phyloP scores from a whole-genome alignment of 2,797 vertebrate species.

The Calcarius lapponicus region DNA sequence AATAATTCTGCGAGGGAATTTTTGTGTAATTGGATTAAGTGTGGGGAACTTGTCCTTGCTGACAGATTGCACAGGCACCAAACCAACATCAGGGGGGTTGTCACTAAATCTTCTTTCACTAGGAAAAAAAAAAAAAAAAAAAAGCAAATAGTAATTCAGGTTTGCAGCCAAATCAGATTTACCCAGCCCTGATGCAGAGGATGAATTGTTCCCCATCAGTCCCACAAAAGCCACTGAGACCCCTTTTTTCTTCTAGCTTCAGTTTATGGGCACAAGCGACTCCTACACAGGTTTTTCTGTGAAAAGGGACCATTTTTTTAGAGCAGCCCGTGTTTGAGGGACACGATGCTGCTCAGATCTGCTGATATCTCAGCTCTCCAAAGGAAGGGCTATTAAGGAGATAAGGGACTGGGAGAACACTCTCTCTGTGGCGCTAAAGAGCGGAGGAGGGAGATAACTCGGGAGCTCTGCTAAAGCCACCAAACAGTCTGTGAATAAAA shows the following conservation, averaged over 20 bases:
- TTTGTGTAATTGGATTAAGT: slow-evolving; percentile 53
- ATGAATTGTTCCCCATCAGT: not conserved
- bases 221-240: not conserved
- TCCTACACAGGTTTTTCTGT: not conserved
- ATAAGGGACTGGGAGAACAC: slow-evolving; percentile 42
- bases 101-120: not conserved
- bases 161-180: not conserved
- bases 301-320: not conserved
- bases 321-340: not conserved
- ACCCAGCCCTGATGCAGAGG: not conserved
- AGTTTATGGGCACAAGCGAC: not conserved
- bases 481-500: slow-evolving; percentile 10
- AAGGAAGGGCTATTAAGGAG: slow-evolving; percentile 49
- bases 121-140: not conserved
- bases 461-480: slow-evolving; percentile 35
- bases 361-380: slow-evolving; percentile 10
- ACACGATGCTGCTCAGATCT: not conserved
- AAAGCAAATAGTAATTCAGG: not conserved
- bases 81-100: not conserved
- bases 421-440: slow-evolving; percentile 5
- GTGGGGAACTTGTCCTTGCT: slow-evolving; percentile 27
- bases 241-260: not conserved
- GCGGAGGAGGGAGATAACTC: slow-evolving; percentile 36
- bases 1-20: slow-evolving; percentile 8
- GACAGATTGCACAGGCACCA: slow-evolving; percentile 49